Base-by-base conservation (phyloP, 2,888 invertebrate genomes). In the Eurois occulta region DNA sequence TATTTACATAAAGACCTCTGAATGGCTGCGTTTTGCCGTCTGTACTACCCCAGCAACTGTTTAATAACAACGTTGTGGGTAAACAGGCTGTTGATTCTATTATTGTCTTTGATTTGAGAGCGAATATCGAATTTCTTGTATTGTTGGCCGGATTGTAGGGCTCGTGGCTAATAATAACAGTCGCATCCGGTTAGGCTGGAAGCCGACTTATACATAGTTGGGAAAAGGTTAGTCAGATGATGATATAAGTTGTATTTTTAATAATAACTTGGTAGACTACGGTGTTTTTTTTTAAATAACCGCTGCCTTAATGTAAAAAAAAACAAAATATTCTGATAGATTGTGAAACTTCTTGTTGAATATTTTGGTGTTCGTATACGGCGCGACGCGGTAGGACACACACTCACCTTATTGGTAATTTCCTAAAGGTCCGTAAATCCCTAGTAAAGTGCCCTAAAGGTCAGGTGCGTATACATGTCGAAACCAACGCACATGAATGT, bases 341-440 rank as follows among this genome's bases (percentile, higher is more conserved):
- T 28, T 18, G 7, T 13, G n/a, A 24, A 32, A 32, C 24, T 8
- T 24, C 21, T 18, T 38, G 38, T 72, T 28, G 18, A 18, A 24
- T 60, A 46, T 38, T n/a, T 13, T 8, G 1, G 7, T 35, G 18
- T 32, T 70, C 4, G 21, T 78, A 58, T 21, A 58, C 10, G 7
- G 35, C 24, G 35, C 32, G 21, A 48, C 48, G 35, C 58, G 24
- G 52, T 62, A 72, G 81, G 48, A 64, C 48, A 38, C 13, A 80
- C 67, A 28, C 13, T 82, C 81, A 80, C 81, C 81, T 85, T 65
- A 68, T 68, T 68, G 38, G 58, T 60, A 41, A 67, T 79, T 58
- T 60, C 24, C 38, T 75, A 71, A 68, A 80, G 75, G 71, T 21
- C 67, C 67, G 46, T 72, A 84, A 72, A 79, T 73, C 80, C 69